These are phyloP conservation scores for Nomada hirtipes DNA, from an alignment of 2,888 invertebrate genomes.

Conservation along the genomic window DNA sequence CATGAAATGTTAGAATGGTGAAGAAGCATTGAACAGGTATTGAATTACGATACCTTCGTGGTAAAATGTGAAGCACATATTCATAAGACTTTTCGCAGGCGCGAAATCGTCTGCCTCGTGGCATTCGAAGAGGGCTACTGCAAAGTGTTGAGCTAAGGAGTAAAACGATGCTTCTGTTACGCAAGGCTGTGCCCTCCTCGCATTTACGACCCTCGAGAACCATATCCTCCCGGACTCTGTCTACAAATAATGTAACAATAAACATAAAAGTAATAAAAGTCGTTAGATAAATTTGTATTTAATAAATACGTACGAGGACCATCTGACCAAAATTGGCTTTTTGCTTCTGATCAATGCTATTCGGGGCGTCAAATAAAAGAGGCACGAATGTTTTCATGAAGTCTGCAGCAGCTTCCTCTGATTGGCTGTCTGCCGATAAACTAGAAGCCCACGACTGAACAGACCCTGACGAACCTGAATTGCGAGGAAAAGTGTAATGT, in stretches of 20 bases:
- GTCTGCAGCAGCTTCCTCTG: constrained; percentile 86
- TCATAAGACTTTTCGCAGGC: constrained; percentile 90
- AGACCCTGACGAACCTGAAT: constrained; percentile 86
- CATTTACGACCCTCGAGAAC: constrained; percentile 89
- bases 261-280: neutral
- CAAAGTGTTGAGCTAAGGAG: constrained; percentile 89
- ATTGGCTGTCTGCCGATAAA: constrained; percentile 87
- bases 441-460: constrained; percentile 88
- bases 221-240: constrained; percentile 88
- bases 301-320: constrained; percentile 84
- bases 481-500: neutral
- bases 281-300: neutral
- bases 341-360: constrained; percentile 87
- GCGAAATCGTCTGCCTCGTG: constrained; percentile 89
- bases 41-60: constrained; percentile 86
- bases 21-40: neutral
- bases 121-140: constrained; percentile 90
- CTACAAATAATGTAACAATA: constrained; percentile 69
- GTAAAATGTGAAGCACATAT: constrained; percentile 91
- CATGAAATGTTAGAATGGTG: neutral
- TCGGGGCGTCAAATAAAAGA: constrained; percentile 87
- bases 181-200: constrained; percentile 87
- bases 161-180: constrained; percentile 89
- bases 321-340: constrained; percentile 89
- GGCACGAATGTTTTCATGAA: constrained; percentile 89